phyloP scores from a whole-genome alignment of 1,140 invertebrate genomes.

The Heliconius himera region DNA sequence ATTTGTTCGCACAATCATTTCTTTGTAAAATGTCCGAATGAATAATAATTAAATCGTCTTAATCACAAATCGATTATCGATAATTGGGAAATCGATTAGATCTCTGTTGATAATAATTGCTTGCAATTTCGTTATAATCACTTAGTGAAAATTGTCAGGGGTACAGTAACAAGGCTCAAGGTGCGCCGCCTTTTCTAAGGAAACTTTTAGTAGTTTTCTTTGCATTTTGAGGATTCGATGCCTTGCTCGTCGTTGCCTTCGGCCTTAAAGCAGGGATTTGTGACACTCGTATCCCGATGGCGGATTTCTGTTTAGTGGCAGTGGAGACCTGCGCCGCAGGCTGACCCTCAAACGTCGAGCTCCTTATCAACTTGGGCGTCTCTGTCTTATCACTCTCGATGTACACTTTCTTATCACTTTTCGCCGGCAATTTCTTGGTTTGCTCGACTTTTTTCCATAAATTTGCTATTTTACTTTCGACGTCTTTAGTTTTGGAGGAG shows the following conservation, averaged over 20 bases:
- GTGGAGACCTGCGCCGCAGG: conserved; percentile 65
- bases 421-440: conserved; percentile 83
- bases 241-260: conserved; percentile 48
- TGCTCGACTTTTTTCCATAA: conserved; percentile 94
- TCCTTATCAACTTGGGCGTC: conserved; percentile 82
- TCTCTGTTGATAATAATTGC: conserved; percentile 36
- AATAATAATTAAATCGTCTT: background rate
- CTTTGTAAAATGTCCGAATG: background rate
- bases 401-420: conserved; percentile 85
- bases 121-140: background rate
- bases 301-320: conserved; percentile 75
- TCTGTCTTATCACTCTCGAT: conserved; percentile 78
- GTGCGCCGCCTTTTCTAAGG: conserved; percentile 54
- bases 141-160: background rate
- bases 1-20: background rate
- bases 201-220: conserved; percentile 58
- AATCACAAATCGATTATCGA: conserved; percentile 21
- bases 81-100: background rate
- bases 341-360: conserved; percentile 87
- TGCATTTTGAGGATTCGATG: conserved; percentile 36
- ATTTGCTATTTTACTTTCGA: conserved; percentile 93
- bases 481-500: conserved; percentile 84
- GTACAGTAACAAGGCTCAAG: conserved; percentile 37
- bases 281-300: conserved; percentile 73
- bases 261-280: conserved; percentile 68